These are phyloP conservation scores for Blastobasis lacticolella DNA, from an alignment of 2,888 invertebrate genomes.

Conservation along the genomic window DNA sequence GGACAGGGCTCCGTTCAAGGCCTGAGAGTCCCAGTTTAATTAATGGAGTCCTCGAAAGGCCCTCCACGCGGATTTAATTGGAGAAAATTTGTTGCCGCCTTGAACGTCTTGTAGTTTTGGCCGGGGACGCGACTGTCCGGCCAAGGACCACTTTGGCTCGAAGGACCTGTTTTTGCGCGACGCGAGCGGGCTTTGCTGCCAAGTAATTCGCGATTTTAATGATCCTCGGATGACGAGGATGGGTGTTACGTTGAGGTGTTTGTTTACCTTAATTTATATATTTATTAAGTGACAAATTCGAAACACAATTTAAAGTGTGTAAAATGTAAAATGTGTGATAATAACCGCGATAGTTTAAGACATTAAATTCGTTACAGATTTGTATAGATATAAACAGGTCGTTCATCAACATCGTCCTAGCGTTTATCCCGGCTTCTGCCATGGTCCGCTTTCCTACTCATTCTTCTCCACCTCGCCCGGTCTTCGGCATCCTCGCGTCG, in stretches of 20 bases:
- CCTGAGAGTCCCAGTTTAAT: conserved; percentile 48
- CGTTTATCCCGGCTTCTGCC: too few relatives aligned
- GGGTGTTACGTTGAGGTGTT: neutral
- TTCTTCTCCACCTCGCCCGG: too few relatives aligned
- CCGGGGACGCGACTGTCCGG: neutral
- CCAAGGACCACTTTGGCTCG: conserved; percentile 1
- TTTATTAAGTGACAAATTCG: too few relatives aligned
- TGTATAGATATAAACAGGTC: too few relatives aligned
- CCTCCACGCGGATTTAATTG: conserved; percentile 37
- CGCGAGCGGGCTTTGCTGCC: neutral
- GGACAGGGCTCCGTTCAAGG: conserved; percentile 22
- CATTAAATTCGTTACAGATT: too few relatives aligned
- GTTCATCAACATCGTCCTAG: too few relatives aligned
- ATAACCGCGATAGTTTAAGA: too few relatives aligned
- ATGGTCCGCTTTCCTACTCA: too few relatives aligned
- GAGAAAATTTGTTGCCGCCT: conserved; percentile 31
- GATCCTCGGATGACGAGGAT: neutral
- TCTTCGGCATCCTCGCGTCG: too few relatives aligned
- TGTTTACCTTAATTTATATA: neutral
- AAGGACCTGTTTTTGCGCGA: conserved; percentile 7
- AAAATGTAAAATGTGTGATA: too few relatives aligned
- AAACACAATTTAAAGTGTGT: too few relatives aligned
- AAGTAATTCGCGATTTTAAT: neutral
- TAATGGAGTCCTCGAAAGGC: conserved; percentile 30
- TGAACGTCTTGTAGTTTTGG: conserved; percentile 11